Base-by-base conservation (phyloP, 2,113 vertebrate species). In the Ammodytes dubius region DNA sequence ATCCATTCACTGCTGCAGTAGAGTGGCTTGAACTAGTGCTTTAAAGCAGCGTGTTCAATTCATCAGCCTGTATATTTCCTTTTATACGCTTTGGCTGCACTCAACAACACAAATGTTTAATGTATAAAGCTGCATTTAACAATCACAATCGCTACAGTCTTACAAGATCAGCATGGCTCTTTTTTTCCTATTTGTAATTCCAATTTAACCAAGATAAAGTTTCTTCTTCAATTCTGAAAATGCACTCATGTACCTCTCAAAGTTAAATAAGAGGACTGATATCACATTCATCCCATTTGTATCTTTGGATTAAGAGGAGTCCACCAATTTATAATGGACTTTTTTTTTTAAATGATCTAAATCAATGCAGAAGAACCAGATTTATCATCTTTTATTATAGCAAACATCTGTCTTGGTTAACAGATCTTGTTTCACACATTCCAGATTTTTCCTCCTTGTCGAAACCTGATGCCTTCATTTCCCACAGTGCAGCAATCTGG, bases 81-180 rank as follows among this genome's bases (percentile, higher is more conserved):
- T 69, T n/a, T 65, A 12, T 42, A 11, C 13, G 3, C n/a, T 53
- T 54, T 17, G 47, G 27, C 71, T 35, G 61, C 52, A 7, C 7
- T 50, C 37, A 59, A 12, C 7, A 2, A 42, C 6, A 73, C 37
- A 5, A 66, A 14, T 45, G 37, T 46, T 19, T 19, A 47, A 43
- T 7, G 61, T 42, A 79, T 56, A 64, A 71, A 64, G 11, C 66
- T 39, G 64, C 15, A 42, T 42, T 17, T 50, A 27, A 39, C 8
- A 4, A 9, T 7, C 10, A 27, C 27, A 27, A 27, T 27, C 27
- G 27, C 27, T 27, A 27, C 27, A 27, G 27, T 27, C 27, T 27
- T 27, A 27, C 27, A 27, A 27, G 27, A 27, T 27, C 27, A 27
- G 27, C 27, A 27, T 27, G 27, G 27, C 27, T 27, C 27, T 27